These are phyloP conservation scores for Miniopterus natalensis DNA, from an alignment of 2,113 vertebrate species.

Conservation along the genomic window DNA sequence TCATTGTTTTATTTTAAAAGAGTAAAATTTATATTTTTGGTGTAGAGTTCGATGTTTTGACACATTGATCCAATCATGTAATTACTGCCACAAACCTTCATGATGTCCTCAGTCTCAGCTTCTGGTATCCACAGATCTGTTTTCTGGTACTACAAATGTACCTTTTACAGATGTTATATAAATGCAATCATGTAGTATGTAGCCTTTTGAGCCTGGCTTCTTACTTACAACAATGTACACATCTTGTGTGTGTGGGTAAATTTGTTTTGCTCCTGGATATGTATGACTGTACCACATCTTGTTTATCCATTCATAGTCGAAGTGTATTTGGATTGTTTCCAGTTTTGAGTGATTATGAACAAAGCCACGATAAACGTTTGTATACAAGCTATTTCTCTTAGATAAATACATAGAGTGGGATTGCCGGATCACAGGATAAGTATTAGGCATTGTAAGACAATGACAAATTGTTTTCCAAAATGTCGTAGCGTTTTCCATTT, in stretches of 20 bases:
- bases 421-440: background rate
- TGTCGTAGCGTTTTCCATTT: background rate
- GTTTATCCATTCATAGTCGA: background rate
- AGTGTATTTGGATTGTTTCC: background rate
- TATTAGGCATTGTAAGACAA: background rate
- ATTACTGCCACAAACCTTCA: background rate
- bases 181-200: background rate
- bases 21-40: background rate
- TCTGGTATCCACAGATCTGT: background rate
- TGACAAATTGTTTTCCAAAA: background rate
- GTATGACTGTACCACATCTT: background rate
- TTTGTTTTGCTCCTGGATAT: background rate
- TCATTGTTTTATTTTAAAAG: slow-evolving; percentile 3
- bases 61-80: background rate
- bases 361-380: background rate
- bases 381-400: background rate
- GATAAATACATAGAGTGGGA: background rate
- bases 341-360: background rate
- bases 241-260: background rate
- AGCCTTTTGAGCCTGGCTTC: background rate
- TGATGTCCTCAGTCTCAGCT: background rate
- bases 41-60: background rate
- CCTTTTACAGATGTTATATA: background rate
- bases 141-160: background rate
- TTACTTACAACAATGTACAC: background rate